A percentile compares a stretch with the other conserved stretches of the same genome.
phyloP scores from a whole-genome alignment of 1,140 invertebrate species.

The Odontomachus brunneus region DNA sequence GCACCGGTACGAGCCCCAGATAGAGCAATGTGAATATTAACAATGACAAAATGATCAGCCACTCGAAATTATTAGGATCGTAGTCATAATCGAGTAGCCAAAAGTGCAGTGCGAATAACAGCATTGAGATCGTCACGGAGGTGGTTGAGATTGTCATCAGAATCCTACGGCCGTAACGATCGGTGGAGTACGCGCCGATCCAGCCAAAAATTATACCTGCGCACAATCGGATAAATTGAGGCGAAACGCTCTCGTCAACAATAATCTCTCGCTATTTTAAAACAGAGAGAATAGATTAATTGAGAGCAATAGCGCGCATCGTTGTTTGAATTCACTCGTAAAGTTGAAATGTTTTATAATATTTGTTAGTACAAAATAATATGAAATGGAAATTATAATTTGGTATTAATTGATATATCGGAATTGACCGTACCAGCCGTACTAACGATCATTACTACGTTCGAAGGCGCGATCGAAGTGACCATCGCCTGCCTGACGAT shows the following conservation, averaged over 20 bases:
- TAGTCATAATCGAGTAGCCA: slow-evolving; percentile 85
- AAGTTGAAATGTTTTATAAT: not conserved
- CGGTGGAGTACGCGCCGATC: slow-evolving; percentile 85
- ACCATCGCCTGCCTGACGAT: slow-evolving; percentile 89
- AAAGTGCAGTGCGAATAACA: slow-evolving; percentile 88
- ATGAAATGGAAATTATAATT: not conserved
- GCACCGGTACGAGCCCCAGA: slow-evolving; percentile 90
- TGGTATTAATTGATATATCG: not conserved
- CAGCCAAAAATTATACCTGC: slow-evolving; percentile 60
- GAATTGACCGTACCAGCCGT: slow-evolving; percentile 87
- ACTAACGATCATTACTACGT: slow-evolving; percentile 89
- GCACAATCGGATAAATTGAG: not conserved
- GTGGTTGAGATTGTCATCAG: slow-evolving; percentile 88
- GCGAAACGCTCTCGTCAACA: not conserved
- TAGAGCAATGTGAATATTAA: slow-evolving; percentile 80
- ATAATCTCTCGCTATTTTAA: not conserved
- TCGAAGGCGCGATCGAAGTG: slow-evolving; percentile 81
- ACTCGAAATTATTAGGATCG: slow-evolving; percentile 79
- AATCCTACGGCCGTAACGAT: slow-evolving; percentile 89
- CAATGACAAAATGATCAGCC: slow-evolving; percentile 62
- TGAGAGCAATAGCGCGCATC: not conserved
- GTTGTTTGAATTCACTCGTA: no score
- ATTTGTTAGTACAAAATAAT: not conserved
- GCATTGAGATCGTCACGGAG: slow-evolving; percentile 86
- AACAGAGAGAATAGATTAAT: not conserved